Percentiles rank a stretch among this genome's conserved stretches.
Conservation (phyloP, 2,888 invertebrate genomes). For the Chrysotoxum bicinctum region DNA sequence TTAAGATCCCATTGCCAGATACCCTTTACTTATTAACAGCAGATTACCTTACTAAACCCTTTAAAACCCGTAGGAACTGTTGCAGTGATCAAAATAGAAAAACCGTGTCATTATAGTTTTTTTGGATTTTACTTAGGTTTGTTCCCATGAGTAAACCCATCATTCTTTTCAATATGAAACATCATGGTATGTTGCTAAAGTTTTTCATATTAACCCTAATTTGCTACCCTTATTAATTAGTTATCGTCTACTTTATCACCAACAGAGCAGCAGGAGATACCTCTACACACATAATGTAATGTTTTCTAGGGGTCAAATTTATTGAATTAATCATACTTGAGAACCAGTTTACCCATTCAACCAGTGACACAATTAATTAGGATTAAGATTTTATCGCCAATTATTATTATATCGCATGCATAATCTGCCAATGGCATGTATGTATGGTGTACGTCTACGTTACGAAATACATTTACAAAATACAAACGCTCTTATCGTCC, state of each 20-base stretch:
- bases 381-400: conserved; percentile 71
- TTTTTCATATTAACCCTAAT: conserved; percentile 26
- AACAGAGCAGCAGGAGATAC: not conserved
- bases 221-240: conserved; percentile 22
- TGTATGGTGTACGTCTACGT: not conserved
- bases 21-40: no score
- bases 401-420: conserved; percentile 72
- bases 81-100: not conserved
- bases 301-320: conserved; percentile 46
- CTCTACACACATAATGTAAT: not conserved
- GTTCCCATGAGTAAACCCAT: not conserved
- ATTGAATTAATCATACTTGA: conserved; percentile 70
- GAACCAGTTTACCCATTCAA: conserved; percentile 61
- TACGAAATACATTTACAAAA: not conserved
- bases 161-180: conserved; percentile 15
- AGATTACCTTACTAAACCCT: no score
- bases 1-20: no score
- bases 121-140: not conserved
- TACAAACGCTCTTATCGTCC: not conserved
- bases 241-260: conserved; percentile 19
- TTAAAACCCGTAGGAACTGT: not conserved
- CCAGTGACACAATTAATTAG: conserved; percentile 69
- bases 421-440: conserved; percentile 68
- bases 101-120: not conserved
- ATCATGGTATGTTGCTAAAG: not conserved